phyloP scores from a whole-genome alignment of 2,797 vertebrate species.

The Darevskia mixta region DNA sequence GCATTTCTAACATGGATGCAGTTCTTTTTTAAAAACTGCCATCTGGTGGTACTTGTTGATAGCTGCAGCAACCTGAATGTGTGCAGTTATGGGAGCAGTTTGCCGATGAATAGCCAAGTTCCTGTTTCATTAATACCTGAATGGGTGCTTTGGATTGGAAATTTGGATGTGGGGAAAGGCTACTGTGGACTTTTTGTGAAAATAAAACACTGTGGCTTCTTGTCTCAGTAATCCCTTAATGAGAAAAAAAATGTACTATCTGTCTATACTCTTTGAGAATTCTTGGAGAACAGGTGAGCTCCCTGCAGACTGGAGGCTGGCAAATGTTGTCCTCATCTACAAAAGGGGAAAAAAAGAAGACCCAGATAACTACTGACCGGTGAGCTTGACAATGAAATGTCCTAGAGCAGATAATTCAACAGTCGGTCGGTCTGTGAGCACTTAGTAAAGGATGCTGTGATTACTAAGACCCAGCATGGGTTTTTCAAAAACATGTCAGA shows the following conservation, averaged over 20 bases:
- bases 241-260: neutral
- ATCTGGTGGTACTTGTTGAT: constrained; percentile 3
- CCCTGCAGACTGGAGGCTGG: too few species aligned
- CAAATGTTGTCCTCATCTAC: too few species aligned
- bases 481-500: too few species aligned
- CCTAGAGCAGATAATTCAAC: too few species aligned
- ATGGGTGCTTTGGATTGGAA: neutral
- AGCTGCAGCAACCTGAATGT: neutral
- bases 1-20: neutral
- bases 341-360: too few species aligned
- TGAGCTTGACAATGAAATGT: too few species aligned
- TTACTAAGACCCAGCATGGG: too few species aligned
- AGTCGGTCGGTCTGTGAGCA: too few species aligned
- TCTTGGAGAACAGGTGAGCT: too few species aligned
- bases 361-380: too few species aligned
- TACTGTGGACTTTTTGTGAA: neutral
- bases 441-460: too few species aligned
- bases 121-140: neutral
- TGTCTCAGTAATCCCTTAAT: neutral
- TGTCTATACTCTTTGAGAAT: too few species aligned
- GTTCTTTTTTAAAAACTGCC: neutral
- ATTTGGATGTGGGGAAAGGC: neutral
- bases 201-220: neutral
- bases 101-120: neutral
- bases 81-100: neutral